Evolutionary conservation across 2,888 invertebrate genomes (phyloP).

Genomic region (Andrena praecox): DNA sequence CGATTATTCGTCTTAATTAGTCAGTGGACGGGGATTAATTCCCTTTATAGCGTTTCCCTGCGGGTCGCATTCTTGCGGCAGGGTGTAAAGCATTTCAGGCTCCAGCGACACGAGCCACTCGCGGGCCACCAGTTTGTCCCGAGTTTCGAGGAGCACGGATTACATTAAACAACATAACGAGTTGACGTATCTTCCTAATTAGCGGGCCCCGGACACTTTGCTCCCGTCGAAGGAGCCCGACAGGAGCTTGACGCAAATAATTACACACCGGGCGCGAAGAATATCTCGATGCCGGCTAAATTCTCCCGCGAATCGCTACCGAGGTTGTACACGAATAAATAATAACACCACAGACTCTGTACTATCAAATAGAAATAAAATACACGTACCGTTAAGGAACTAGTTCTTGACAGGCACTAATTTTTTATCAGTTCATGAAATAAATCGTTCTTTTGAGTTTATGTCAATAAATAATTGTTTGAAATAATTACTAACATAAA

Average conservation of each 20-base stretch:
- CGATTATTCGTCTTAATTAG: slow-evolving; percentile 68
- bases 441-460: no score
- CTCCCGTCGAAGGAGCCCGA: slow-evolving; percentile 43
- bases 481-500: no score
- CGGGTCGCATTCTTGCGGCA: slow-evolving; percentile 59
- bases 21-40: slow-evolving; percentile 66
- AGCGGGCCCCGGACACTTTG: slow-evolving; percentile 43
- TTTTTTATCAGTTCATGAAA: no score
- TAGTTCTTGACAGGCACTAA: no score
- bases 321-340: not conserved
- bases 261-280: not conserved
- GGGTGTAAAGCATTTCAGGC: slow-evolving; percentile 51
- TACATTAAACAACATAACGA: slow-evolving; percentile 65
- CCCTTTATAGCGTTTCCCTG: slow-evolving; percentile 51
- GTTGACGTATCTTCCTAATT: slow-evolving; percentile 66
- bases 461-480: no score
- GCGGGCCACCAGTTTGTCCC: slow-evolving; percentile 46
- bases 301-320: not conserved
- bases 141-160: slow-evolving; percentile 61
- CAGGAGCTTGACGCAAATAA: slow-evolving; percentile 3
- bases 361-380: no score
- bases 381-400: no score
- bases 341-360: no score
- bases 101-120: slow-evolving; percentile 42
- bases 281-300: not conserved